A percentile compares a stretch with the other conserved stretches of the same genome.
Conservation (phyloP, 1,140 invertebrate species). For the Tetramorium simillimum region DNA sequence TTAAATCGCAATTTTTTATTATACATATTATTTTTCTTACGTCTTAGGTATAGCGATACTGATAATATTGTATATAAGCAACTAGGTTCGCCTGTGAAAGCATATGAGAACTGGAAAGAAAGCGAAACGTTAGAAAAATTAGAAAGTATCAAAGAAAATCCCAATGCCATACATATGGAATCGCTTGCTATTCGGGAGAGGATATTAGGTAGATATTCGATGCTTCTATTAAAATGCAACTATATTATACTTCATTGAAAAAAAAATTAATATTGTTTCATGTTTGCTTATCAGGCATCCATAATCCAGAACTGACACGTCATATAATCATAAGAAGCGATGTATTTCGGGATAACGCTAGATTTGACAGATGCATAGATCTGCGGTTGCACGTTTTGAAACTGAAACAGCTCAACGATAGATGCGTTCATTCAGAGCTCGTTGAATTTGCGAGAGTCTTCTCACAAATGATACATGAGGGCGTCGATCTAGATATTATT, state of each 20-base stretch:
- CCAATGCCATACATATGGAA: constrained; percentile 96
- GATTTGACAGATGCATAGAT: constrained; percentile 95
- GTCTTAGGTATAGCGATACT: constrained; percentile 86
- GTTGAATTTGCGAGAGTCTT: constrained; percentile 95
- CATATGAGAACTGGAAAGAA: constrained; percentile 95
- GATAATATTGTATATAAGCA: constrained; percentile 89
- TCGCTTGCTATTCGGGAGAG: constrained; percentile 95
- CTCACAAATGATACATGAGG: constrained; percentile 95
- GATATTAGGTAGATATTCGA: constrained; percentile 89
- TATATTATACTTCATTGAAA: neutral
- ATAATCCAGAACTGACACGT: constrained; percentile 95
- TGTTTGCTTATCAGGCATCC: constrained; percentile 73
- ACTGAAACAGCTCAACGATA: constrained; percentile 90
- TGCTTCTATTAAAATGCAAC: neutral
- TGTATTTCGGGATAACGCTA: constrained; percentile 95
- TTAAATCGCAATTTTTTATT: neutral
- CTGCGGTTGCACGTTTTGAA: constrained; percentile 96
- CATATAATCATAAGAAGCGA: constrained; percentile 96
- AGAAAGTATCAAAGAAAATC: constrained; percentile 90
- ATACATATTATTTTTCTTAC: constrained; percentile 40
- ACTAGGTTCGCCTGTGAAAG: constrained; percentile 89
- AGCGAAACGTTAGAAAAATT: constrained; percentile 92
- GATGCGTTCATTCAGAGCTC: constrained; percentile 93
- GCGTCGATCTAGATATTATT: constrained; percentile 87
- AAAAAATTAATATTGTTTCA: neutral